A percentile compares a stretch with the other conserved stretches of the same genome.
phyloP scores from a whole-genome alignment of 2,113 vertebrate species.

The Nothocercus nigrocapillus region DNA sequence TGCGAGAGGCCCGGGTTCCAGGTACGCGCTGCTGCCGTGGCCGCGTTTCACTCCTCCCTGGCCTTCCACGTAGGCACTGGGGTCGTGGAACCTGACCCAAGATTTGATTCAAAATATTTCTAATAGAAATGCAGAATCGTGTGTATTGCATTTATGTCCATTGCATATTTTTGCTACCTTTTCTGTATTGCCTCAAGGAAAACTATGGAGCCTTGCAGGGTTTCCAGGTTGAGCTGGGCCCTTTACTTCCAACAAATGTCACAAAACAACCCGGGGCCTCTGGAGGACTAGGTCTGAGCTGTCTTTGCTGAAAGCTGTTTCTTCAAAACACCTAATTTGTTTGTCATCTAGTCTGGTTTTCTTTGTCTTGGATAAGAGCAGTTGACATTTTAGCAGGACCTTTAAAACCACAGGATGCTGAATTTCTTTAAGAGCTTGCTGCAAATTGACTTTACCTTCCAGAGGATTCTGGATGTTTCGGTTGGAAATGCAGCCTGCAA shows the following conservation, averaged over 20 bases:
- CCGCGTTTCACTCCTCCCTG: not conserved
- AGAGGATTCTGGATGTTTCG: not conserved
- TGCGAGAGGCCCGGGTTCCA: accelerated
- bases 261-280: not conserved
- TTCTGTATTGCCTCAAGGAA: not conserved
- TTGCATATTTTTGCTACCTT: not conserved
- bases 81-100: accelerated
- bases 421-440: not conserved
- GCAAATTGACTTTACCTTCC: not conserved
- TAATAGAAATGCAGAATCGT: not conserved
- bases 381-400: not conserved
- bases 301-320: accelerated
- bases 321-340: not conserved
- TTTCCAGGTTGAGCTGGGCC: accelerated
- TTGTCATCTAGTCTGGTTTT: not conserved
- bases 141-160: accelerated
- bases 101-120: not conserved
- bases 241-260: accelerated
- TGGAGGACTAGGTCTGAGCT: not conserved
- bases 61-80: no score
- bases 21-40: accelerated
- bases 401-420: not conserved
- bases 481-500: not conserved
- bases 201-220: not conserved
- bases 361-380: not conserved